Evolutionary conservation across 37 sponge, comb jelly and placozoan genomes (phyloP).

Genomic region (Eunapius fragilis): DNA sequence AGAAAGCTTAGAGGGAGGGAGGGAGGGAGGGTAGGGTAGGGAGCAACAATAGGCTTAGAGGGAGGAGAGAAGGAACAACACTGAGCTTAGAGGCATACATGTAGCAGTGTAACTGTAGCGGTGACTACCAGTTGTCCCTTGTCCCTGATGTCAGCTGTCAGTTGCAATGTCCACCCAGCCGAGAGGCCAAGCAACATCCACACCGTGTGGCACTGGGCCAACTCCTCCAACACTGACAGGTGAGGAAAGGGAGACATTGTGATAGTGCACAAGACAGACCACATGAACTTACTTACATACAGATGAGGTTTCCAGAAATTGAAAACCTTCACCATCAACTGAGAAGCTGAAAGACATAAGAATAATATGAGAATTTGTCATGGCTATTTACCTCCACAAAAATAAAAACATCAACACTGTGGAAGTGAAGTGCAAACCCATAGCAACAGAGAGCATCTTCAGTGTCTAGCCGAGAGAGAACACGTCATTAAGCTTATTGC

Average conservation of each 20-base stretch:
- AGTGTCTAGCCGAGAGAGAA: conserved; percentile 24
- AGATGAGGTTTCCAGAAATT: conserved; percentile 39
- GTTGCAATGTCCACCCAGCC: conserved; percentile 67
- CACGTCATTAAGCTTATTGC: neutral
- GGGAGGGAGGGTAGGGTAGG: too few relatives aligned
- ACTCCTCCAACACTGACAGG: conserved; percentile 43
- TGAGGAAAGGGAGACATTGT: neutral
- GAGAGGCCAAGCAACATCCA: conserved; percentile 73
- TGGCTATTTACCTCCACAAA: conserved; percentile 66
- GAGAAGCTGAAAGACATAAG: conserved; percentile 5
- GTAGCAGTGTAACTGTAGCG: conserved; percentile 7
- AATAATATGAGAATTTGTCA: neutral
- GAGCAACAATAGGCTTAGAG: too few relatives aligned
- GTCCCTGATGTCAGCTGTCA: conserved; percentile 36
- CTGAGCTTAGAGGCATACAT: conserved; percentile 21
- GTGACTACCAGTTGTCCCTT: conserved; percentile 36
- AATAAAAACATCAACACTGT: conserved; percentile 55
- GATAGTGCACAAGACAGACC: neutral
- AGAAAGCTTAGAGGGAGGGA: too few relatives aligned
- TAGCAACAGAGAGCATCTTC: conserved; percentile 67
- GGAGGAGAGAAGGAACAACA: too few relatives aligned
- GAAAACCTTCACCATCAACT: conserved; percentile 45
- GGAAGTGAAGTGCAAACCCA: conserved; percentile 48
- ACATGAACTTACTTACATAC: conserved; percentile 31
- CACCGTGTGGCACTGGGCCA: conserved; percentile 66